These are phyloP conservation scores for Proisotoma minuta DNA, from an alignment of 2,888 invertebrate species.

Conservation along the genomic window DNA sequence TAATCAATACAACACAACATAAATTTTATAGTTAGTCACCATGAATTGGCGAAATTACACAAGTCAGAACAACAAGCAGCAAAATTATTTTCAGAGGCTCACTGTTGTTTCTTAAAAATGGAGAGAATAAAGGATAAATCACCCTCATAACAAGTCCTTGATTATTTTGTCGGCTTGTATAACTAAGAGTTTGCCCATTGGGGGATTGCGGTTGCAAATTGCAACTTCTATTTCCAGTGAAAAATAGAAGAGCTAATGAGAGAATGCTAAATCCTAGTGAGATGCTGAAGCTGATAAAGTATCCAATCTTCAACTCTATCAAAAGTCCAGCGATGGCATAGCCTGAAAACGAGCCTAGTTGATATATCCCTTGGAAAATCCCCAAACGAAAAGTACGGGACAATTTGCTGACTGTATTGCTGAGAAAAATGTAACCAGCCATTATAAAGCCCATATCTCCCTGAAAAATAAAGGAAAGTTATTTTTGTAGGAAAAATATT, in stretches of 20 bases:
- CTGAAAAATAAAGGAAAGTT: neutral
- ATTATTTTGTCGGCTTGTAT: too few species aligned
- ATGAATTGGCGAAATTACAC: neutral
- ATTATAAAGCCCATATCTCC: neutral
- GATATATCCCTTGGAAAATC: neutral
- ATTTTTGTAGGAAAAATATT: too few species aligned
- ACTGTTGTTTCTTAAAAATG: neutral
- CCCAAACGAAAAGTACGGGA: neutral
- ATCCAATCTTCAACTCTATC: neutral
- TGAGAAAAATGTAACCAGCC: neutral
- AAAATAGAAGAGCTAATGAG: neutral
- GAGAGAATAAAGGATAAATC: too few species aligned
- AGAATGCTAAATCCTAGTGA: neutral
- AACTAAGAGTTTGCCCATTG: too few species aligned
- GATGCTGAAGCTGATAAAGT: neutral
- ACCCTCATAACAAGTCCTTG: too few species aligned
- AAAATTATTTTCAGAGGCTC: neutral
- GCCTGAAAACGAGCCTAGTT: neutral
- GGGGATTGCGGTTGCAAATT: too few species aligned
- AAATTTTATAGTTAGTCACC: neutral
- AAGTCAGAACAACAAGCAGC: neutral
- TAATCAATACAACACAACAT: neutral
- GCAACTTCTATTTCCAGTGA: neutral
- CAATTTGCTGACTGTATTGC: neutral
- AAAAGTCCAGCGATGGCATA: neutral